Conservation (phyloP, 2,888 invertebrate species). For the Hypercompe scribonia region DNA sequence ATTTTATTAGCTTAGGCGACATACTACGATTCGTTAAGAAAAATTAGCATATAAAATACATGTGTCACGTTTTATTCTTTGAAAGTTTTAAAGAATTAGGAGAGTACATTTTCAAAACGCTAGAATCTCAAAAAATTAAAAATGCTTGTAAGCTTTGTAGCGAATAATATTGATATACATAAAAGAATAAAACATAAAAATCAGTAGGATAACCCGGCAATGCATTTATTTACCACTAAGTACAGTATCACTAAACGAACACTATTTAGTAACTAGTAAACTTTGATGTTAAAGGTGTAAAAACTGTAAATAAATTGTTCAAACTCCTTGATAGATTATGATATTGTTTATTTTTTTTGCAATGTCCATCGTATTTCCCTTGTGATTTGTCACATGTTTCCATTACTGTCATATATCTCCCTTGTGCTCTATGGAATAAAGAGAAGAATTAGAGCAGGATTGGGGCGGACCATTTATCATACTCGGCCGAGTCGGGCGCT, state of each 20-base stretch:
- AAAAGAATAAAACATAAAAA: conserved; percentile 53
- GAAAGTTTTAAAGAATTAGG: not conserved
- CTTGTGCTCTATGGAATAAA: conserved; percentile 62
- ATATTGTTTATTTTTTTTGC: conserved; percentile 41
- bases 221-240: conserved; percentile 51
- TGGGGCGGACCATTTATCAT: conserved; percentile 78
- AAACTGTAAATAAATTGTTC: conserved; percentile 31
- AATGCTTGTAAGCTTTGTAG: conserved; percentile 7
- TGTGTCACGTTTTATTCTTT: conserved; percentile 40
- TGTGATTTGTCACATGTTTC: conserved; percentile 70
- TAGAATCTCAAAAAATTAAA: conserved; percentile 5
- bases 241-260: conserved; percentile 57
- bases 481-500: conserved; percentile 67
- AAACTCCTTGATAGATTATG: conserved; percentile 28
- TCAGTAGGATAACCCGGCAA: conserved; percentile 40
- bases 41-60: conserved; percentile 56
- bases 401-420: conserved; percentile 76
- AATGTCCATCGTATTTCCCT: conserved; percentile 59
- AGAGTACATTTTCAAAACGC: not conserved
- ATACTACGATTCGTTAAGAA: conserved; percentile 56
- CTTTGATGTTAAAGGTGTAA: conserved; percentile 17
- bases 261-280: conserved; percentile 51
- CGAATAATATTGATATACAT: conserved; percentile 38
- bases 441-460: conserved; percentile 71
- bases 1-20: conserved; percentile 54